Evolutionary conservation across 2,797 vertebrate genomes (phyloP), one percentile per base, ranked within the genome.

Genomic region (Odontamblyopus rebecca): DNA sequence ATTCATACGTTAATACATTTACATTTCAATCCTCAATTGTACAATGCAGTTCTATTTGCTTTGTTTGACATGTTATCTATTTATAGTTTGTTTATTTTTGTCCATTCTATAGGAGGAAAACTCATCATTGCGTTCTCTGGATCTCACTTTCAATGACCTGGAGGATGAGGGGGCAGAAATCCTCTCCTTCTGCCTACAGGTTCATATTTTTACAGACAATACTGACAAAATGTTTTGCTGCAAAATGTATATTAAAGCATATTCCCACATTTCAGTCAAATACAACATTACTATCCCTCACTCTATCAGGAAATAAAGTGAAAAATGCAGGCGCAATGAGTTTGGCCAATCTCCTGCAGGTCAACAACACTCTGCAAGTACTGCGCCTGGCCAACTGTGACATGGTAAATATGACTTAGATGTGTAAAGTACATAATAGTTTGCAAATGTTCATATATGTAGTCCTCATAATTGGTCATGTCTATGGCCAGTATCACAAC

Each of bases 241-340:
- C 4, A 48, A 61, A 16, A 18, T 12, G 5, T 32, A 6, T 61
- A 6, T 11, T 38, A 65, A 26, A 44, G 23, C 35, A 26, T 44
- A 38, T 63, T 5, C 3, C 18, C 6, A 26, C n/a, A 41, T 63
- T 66, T 66, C 74, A 98, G 96, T 65, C 63, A 56, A 97, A 98
- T 84, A 61, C 70, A 86, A 90, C 79, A 53, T 85, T 98, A 70
- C 77, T 86, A 51, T 86, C 92, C 27, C 82, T 99, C 75, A 91
- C 92, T 81, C 93, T 99, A 91, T 96, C 96, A 0, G 95, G 95
- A 12, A 98, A 99, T 84, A 98, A 96, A 90, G 94, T 98, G 15
- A 93, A 89, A 69, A 92, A 94, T 78, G 78, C 82, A 71, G 97
- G 96, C 63, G 96, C 92, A 3, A 93, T 96, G 93, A 79, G 83